Conservation (phyloP, 2,797 vertebrate genomes). For the Hypotaenidia philippensis region DNA sequence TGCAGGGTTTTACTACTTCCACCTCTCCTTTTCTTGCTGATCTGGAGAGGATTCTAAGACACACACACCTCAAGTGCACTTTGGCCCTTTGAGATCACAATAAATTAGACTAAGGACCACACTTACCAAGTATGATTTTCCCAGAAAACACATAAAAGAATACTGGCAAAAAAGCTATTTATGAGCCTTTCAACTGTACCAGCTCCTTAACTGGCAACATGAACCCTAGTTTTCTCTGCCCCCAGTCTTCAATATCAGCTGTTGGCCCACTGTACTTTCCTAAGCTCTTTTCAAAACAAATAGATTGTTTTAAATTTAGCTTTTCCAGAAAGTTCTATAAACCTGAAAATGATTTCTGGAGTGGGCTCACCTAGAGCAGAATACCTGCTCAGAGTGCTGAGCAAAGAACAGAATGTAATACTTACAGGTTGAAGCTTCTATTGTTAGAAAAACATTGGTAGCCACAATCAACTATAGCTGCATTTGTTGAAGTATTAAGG, state of each 20-base stretch:
- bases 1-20: neutral
- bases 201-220: neutral
- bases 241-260: neutral
- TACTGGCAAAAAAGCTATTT: neutral
- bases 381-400: neutral
- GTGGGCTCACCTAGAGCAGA: neutral
- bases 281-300: neutral
- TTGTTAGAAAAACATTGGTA: neutral
- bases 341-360: neutral
- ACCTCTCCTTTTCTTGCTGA: neutral
- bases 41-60: neutral
- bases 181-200: neutral
- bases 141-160: accelerated
- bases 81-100: neutral
- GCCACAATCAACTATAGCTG: neutral
- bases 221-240: neutral
- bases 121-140: neutral
- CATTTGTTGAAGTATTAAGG: neutral
- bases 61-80: neutral
- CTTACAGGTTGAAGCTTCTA: neutral
- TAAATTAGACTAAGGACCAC: neutral
- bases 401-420: neutral
- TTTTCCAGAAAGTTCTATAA: neutral
- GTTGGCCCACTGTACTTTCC: neutral
- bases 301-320: neutral